Base-by-base conservation (phyloP, 2,888 invertebrate species). In the Epistrophella euchroma region DNA sequence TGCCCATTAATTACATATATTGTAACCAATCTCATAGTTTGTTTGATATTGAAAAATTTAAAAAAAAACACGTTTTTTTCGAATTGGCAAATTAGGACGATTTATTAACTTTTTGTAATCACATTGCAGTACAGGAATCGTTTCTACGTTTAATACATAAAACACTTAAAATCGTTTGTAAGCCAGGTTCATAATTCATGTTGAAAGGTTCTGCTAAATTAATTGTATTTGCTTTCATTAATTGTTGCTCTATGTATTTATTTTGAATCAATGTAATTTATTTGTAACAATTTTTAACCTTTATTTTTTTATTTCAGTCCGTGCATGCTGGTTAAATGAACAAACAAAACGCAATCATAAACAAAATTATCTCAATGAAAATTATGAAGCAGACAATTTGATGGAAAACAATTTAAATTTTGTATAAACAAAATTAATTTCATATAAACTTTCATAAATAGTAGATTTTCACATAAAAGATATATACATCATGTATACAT, bases 261-360 rank as follows among this genome's bases (percentile, higher is more conserved):
- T 13, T 71, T 56, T 72, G 9, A 56, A 25, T 35, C 5, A 28
- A 22, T 56, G 6, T 19, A 68, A 19, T 58, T n/a, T 13, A 45
- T 74, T 62, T 15, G 68, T 62, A 50, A 52, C 13, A 64, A 15
- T 40, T 62, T 76, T 55, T 47, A 72, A 52, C 60, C n/a, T 50
- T 35, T 37, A 37, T 90, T 89, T 89, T 88, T 90, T 91, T 89
- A 88, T 92, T 92, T 91, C 93, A 93, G 92, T 93, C 93, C 89
- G 91, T 92, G 90, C 93, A 93, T 91, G 92, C 93, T 89, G 92
- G 92, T 90, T 92, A 92, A 91, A 87, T 86, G 88, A 89, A 89
- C 88, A 47, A 77, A n/a, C n/a, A n/a, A 66, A 68, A 37, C 47
- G 58, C 58, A 80, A 45, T 37, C 50, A 66, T 43, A 60, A 71